phyloP scores from a whole-genome alignment of 2,113 vertebrate genomes.

The Scolopax mira region DNA sequence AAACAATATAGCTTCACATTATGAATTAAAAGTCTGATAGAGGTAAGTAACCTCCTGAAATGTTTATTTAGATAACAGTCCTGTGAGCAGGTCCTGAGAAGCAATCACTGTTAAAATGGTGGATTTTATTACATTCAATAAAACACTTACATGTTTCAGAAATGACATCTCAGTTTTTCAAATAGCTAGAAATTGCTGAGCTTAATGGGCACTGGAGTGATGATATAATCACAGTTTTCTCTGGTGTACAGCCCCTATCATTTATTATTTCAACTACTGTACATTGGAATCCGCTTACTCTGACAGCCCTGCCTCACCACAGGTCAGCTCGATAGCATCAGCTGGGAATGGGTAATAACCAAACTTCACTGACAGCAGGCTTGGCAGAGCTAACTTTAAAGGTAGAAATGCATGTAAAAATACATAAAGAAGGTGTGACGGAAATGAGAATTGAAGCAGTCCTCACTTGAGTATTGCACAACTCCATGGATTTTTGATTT shows the following conservation, averaged over 20 bases:
- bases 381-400: conserved; percentile 46
- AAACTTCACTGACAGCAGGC: conserved; percentile 39
- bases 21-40: conserved; percentile 24
- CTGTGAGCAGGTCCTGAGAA: background rate
- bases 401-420: conserved; percentile 35
- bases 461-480: background rate
- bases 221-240: conserved; percentile 59
- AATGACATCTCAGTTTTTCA: conserved; percentile 48
- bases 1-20: background rate
- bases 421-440: conserved; percentile 24
- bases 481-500: conserved; percentile 54
- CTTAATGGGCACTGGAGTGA: conserved; percentile 46
- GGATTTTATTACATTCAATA: conserved; percentile 45
- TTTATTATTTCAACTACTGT: conserved; percentile 51
- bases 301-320: conserved; percentile 18
- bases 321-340: conserved; percentile 13
- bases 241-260: background rate
- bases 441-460: conserved; percentile 38
- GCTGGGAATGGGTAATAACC: conserved; percentile 18
- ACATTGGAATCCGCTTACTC: background rate
- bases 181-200: conserved; percentile 39
- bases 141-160: conserved; percentile 14
- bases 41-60: conserved; percentile 18
- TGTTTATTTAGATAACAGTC: conserved; percentile 33
- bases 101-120: conserved; percentile 13